Base-by-base conservation (phyloP, 2,888 invertebrate genomes). In the Trichopoda pennipes region DNA sequence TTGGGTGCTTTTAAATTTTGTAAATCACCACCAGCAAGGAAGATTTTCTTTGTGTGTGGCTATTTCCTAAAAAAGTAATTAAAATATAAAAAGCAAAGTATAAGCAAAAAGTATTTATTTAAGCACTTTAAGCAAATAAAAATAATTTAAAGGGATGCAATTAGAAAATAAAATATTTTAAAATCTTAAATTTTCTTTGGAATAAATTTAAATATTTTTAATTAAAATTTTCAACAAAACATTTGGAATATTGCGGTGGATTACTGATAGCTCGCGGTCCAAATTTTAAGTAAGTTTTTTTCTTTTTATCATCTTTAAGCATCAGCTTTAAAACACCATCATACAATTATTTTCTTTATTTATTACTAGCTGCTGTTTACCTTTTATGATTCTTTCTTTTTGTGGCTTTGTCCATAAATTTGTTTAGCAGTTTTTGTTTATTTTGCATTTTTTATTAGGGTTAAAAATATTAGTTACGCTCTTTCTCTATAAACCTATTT, bases 401-500 rank as follows among this genome's bases (percentile, higher is more conserved):
- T 17, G 8, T 49, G 9, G 3, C 44, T 28, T 28, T 38, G 21
- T 28, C 14, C 44, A 51, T 68, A 73, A 73, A 66, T 69, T 74
- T 80, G 47, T 74, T 69, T 63, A 28, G 73, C 51, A 47, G 66
- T 69, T 51, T 64, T 72, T 76, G 72, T 77, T 81, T 77, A 73
- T 81, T 68, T 56, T 73, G 76, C 76, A 68, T 44, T 66, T 70
- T 56, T 56, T 35, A 58, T 58, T 17, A 35, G 32, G 42, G 7
- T 51, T 60, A 76, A 66, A 61, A 66, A 12, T 8, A 55, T 35
- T 68, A 32, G 19, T 51, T 35, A 21, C 49, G 49, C 70, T 49
- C 38, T 21, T 17, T 70, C 17, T 66, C 12, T 12, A 16, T 19
- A 16, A 4, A 38, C 0, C n/a, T 17, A 7, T 9, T 47, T 60